phyloP scores from a whole-genome alignment of 2,797 vertebrate species.

The Brotula barbata region DNA sequence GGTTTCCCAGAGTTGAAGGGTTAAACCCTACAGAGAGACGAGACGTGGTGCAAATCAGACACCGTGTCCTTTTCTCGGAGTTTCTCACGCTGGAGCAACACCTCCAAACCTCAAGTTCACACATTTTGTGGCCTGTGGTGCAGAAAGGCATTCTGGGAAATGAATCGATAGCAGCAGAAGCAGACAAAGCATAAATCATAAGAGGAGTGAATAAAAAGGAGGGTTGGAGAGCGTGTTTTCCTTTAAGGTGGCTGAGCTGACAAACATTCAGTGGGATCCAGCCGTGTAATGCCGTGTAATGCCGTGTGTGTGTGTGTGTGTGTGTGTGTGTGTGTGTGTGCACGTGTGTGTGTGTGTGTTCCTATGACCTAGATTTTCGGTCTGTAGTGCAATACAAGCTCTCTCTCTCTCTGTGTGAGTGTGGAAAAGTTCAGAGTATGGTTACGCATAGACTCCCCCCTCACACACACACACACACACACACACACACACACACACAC shows the following conservation, averaged over 20 bases:
- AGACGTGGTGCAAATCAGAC: too few relatives aligned
- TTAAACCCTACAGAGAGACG: too few relatives aligned
- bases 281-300: slow-evolving; percentile 32
- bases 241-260: slow-evolving; percentile 24
- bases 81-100: too few relatives aligned
- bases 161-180: not conserved
- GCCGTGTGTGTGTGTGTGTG: not conserved
- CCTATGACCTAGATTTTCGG: slow-evolving; percentile 65
- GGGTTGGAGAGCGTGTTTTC: not conserved
- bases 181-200: slow-evolving; percentile 1
- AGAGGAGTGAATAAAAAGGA: not conserved
- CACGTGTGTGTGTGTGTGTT: slow-evolving; percentile 32
- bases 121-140: slow-evolving; percentile 12
- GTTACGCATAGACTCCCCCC: slow-evolving; percentile 56
- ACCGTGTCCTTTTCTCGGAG: too few relatives aligned
- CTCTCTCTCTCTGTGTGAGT: slow-evolving; percentile 31
- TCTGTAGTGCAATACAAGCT: slow-evolving; percentile 54
- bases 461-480: not conserved
- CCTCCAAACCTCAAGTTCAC: slow-evolving; percentile 44
- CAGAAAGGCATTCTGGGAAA: slow-evolving; percentile 8
- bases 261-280: slow-evolving; percentile 19
- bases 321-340: slow-evolving; percentile 26
- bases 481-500: not conserved
- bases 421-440: slow-evolving; percentile 42
- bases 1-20: too few relatives aligned